Percentiles rank a stretch among this genome's conserved stretches.
phyloP scores from a whole-genome alignment of 2,113 vertebrate genomes.

The Actenoides hombroni region DNA sequence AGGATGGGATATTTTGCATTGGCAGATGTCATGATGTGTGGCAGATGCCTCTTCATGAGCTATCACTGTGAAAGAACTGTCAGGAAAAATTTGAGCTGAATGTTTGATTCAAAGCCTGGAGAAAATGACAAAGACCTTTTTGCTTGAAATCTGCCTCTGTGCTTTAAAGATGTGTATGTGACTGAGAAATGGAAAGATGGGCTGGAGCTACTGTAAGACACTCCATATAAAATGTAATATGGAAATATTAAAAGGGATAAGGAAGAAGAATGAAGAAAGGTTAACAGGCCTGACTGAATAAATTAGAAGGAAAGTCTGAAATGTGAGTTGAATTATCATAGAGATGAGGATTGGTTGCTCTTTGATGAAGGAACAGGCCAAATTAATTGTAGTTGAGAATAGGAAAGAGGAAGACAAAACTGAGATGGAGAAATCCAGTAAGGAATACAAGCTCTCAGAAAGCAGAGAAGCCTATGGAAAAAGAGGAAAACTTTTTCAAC shows the following conservation, averaged over 20 bases:
- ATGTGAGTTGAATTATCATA: background rate
- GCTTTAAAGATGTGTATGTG: background rate
- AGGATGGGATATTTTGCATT: background rate
- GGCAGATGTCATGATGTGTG: background rate
- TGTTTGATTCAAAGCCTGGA: background rate
- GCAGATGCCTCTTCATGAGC: background rate
- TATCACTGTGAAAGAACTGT: background rate
- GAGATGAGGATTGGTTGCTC: background rate
- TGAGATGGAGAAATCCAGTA: background rate
- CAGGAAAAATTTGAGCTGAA: background rate
- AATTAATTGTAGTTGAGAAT: background rate
- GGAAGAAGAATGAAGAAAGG: background rate
- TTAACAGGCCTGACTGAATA: background rate
- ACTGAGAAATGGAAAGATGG: background rate
- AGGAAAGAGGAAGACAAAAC: background rate
- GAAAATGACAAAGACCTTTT: background rate
- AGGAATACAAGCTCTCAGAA: background rate
- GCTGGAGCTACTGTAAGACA: background rate
- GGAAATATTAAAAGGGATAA: background rate
- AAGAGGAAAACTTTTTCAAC: background rate
- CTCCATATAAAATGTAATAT: background rate
- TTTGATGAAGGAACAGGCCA: background rate
- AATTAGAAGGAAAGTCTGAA: background rate
- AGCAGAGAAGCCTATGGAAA: background rate
- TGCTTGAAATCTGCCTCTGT: background rate